Conservation (phyloP, 2,888 invertebrate genomes). For the Tipula vernalis region DNA sequence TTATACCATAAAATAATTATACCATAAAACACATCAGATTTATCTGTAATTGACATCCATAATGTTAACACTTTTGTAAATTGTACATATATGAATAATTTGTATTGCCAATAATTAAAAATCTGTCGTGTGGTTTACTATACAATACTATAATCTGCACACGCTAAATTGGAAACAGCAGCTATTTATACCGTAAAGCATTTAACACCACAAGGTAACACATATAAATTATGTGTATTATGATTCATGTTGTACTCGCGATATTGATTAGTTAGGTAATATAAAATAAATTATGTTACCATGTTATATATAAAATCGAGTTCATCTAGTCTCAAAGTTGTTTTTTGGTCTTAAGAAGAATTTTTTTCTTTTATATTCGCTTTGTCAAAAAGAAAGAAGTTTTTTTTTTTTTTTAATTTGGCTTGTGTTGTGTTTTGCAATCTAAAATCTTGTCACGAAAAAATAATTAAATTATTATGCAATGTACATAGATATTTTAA, state of each 20-base stretch:
- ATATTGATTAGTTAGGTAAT: not conserved
- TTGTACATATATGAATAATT: not conserved
- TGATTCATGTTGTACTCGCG: not conserved
- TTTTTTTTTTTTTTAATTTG: not conserved
- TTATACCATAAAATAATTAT: not conserved
- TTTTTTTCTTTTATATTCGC: not conserved
- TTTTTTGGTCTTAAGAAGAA: not conserved
- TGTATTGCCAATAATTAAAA: not conserved
- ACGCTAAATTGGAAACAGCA: not conserved
- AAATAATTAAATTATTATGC: not conserved
- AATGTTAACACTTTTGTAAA: not conserved
- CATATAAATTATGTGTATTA: not conserved
- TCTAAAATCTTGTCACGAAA: not conserved
- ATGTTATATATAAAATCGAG: not conserved
- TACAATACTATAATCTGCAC: not conserved
- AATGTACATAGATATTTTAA: not conserved
- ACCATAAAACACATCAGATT: not conserved
- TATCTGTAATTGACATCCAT: not conserved
- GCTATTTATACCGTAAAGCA: not conserved
- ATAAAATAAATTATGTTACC: not conserved
- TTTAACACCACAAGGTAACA: not conserved
- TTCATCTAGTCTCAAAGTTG: not conserved
- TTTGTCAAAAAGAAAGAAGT: not conserved
- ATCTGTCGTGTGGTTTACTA: not conserved
- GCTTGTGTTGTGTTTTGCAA: not conserved